phyloP scores from a whole-genome alignment of 2,888 invertebrate genomes.

The Galerucella nymphaeae region DNA sequence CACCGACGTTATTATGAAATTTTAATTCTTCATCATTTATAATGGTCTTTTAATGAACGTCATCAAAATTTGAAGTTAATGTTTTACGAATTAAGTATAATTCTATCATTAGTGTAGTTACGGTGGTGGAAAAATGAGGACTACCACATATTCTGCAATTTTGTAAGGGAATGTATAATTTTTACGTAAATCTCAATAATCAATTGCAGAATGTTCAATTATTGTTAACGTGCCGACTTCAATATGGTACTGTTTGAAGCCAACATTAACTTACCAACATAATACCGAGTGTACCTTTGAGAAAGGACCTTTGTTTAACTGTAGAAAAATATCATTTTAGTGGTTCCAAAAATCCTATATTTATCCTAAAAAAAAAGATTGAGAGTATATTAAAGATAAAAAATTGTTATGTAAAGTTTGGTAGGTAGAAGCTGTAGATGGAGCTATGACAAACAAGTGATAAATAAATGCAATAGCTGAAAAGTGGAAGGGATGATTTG shows the following conservation, averaged over 20 bases:
- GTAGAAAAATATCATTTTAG: too few species aligned
- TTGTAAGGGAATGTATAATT: neutral
- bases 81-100: conserved; percentile 20
- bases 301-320: too few species aligned
- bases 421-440: too few species aligned
- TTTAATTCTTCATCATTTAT: conserved; percentile 15
- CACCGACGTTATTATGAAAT: conserved; percentile 20
- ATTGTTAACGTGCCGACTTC: neutral
- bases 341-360: too few species aligned
- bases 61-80: conserved; percentile 21
- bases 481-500: too few species aligned
- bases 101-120: neutral
- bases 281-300: too few species aligned
- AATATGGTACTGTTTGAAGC: neutral
- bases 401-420: too few species aligned
- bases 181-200: neutral
- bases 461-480: too few species aligned
- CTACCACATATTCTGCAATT: neutral
- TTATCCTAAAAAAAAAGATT: too few species aligned
- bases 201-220: neutral
- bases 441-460: too few species aligned
- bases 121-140: neutral
- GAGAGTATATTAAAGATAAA: too few species aligned
- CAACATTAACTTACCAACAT: too few species aligned
- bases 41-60: conserved; percentile 28